These are phyloP conservation scores for Euplagia quadripunctaria DNA, from an alignment of 2,888 invertebrate genomes.

Conservation along the genomic window DNA sequence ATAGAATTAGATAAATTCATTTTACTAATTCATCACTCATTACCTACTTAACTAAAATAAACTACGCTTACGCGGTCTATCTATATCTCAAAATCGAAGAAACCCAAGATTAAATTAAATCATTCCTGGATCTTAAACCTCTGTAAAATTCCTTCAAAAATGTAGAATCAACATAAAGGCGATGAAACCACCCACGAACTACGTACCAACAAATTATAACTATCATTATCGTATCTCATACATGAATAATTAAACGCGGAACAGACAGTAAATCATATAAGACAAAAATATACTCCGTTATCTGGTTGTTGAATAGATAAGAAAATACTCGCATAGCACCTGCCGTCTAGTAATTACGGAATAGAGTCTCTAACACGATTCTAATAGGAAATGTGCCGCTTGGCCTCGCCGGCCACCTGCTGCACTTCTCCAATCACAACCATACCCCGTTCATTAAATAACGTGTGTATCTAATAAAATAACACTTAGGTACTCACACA, in stretches of 20 bases:
- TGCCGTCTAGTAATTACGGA: constrained; percentile 80
- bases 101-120: background rate
- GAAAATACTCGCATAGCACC: constrained; percentile 74
- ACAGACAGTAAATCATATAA: constrained; percentile 42
- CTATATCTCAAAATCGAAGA: background rate
- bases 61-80: background rate
- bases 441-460: constrained; percentile 48
- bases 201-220: constrained; percentile 20
- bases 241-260: constrained; percentile 40
- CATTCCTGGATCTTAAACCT: background rate
- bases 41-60: too few relatives aligned
- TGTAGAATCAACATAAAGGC: background rate
- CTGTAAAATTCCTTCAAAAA: background rate
- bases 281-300: constrained; percentile 64
- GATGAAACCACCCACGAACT: constrained; percentile 24
- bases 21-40: too few relatives aligned
- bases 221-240: constrained; percentile 33
- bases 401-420: constrained; percentile 72
- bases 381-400: constrained; percentile 82
- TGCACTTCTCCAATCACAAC: constrained; percentile 49
- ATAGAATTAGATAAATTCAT: too few relatives aligned
- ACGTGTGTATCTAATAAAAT: constrained; percentile 41
- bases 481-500: constrained; percentile 36
- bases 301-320: constrained; percentile 68
- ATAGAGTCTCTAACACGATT: constrained; percentile 75